These are phyloP conservation scores for Philopedon plagiatum DNA, from an alignment of 2,888 invertebrate species.

Conservation along the genomic window DNA sequence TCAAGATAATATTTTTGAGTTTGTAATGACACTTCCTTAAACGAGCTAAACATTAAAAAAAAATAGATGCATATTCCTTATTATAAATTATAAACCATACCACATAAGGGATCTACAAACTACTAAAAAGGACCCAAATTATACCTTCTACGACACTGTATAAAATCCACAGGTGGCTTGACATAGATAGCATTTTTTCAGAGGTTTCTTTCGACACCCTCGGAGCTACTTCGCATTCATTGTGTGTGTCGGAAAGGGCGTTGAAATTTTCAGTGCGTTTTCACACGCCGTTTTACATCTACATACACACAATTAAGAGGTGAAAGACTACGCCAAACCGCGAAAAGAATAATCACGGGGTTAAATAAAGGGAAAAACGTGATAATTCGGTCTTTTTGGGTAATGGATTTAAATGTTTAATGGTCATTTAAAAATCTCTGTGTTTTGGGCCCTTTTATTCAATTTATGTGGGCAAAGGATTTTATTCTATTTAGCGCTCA, in stretches of 20 bases:
- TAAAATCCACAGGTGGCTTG: conserved; percentile 48
- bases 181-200: conserved; percentile 66
- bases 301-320: conserved; percentile 52
- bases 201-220: conserved; percentile 55
- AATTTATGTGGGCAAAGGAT: background rate
- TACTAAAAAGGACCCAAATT: too few relatives aligned
- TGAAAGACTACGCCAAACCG: conserved; percentile 42
- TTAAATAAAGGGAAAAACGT: conserved; percentile 47
- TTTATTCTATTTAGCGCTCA: conserved; percentile 12
- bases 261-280: conserved; percentile 56
- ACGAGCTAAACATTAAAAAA: too few relatives aligned
- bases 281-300: conserved; percentile 52
- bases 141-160: conserved; percentile 4
- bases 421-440: conserved; percentile 36
- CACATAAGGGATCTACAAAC: too few relatives aligned
- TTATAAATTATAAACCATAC: too few relatives aligned
- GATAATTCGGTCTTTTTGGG: conserved; percentile 42
- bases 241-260: conserved; percentile 51
- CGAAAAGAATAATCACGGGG: conserved; percentile 47
- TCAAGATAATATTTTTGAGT: too few relatives aligned
- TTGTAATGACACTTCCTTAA: too few relatives aligned
- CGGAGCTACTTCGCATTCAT: conserved; percentile 58
- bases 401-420: conserved; percentile 43
- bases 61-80: too few relatives aligned
- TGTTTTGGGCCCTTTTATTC: conserved; percentile 2